Base-by-base conservation (phyloP, 1,140 invertebrate species). In the Ostrea edulis region DNA sequence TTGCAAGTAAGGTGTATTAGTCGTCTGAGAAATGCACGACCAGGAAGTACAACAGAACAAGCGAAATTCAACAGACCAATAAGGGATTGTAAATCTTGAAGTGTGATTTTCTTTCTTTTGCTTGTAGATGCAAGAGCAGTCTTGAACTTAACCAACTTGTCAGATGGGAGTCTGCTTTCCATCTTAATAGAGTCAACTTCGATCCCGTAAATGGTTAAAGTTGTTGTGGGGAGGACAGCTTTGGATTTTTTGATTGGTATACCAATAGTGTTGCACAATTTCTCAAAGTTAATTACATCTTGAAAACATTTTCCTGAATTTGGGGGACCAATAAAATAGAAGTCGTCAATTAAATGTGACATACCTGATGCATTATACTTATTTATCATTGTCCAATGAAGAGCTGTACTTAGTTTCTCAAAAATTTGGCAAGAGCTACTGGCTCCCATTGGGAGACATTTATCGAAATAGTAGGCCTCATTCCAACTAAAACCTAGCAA, bases 351-450 rank as follows among this genome's bases (percentile, higher is more conserved):
- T 8, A 90, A 82, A 54, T 90, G 89, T 0, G 82, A 71, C 55
- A 85, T 85, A n/a, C 83, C 82, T 71, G 81, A 44, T 35, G 52
- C 65, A 5, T 83, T 22, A 11, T 83, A 82, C 35, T 86, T 85
- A 5, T 22, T 22, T 12, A 82, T 55, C 84, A 87, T 88, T 20
- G 86, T 85, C 90, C 90, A 91, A 51, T 91, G 88, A 11, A 91
- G 35, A 58, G 85, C 84, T 51, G 22, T 86, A 71, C 84, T 89
- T 17, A 89, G 82, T 14, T 11, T 17, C 53, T 91, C 90, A 86
- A 90, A 91, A 35, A 86, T 91, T n/a, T 89, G 51, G 68, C 89
- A 91, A n/a, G 81, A 81, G 29, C 77, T 84, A 25, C 83, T 84
- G n/a, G 65, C 87, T 17, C 90, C 90, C 90, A 90, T 90, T 5